Conservation (phyloP, 2,797 vertebrate genomes). For the Sebastes minor region DNA sequence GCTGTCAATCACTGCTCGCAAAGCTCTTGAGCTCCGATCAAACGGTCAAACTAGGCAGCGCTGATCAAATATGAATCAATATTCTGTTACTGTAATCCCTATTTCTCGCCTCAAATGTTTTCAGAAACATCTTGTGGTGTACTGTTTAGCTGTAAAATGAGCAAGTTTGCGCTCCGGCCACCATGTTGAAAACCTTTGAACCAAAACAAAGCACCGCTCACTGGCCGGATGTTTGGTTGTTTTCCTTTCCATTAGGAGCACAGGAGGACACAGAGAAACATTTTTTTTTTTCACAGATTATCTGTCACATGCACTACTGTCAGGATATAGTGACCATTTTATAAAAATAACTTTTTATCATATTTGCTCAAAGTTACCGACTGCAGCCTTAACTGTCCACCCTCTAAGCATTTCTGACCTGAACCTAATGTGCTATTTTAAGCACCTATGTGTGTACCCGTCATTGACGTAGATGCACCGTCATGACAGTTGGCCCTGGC, state of each 20-base stretch:
- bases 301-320: neutral
- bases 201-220: neutral
- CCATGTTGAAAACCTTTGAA: neutral
- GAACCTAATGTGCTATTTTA: slow-evolving; percentile 34
- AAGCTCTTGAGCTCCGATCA: neutral
- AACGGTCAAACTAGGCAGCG: too few species aligned
- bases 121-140: too few species aligned
- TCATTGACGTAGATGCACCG: slow-evolving; percentile 16
- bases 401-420: slow-evolving; percentile 14
- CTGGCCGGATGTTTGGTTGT: too few species aligned
- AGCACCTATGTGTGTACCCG: slow-evolving; percentile 1
- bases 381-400: neutral
- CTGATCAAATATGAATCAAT: too few species aligned
- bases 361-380: neutral
- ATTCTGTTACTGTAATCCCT: too few species aligned
- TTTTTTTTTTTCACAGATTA: neutral
- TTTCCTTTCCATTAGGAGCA: neutral
- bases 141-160: neutral
- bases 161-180: neutral
- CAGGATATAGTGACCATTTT: neutral
- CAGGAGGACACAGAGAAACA: neutral
- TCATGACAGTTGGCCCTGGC: neutral
- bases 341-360: neutral
- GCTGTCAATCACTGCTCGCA: neutral
- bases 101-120: too few species aligned